These are phyloP conservation scores for Danio albolineatus DNA, from an alignment of 2,797 vertebrate genomes.

Conservation along the genomic window DNA sequence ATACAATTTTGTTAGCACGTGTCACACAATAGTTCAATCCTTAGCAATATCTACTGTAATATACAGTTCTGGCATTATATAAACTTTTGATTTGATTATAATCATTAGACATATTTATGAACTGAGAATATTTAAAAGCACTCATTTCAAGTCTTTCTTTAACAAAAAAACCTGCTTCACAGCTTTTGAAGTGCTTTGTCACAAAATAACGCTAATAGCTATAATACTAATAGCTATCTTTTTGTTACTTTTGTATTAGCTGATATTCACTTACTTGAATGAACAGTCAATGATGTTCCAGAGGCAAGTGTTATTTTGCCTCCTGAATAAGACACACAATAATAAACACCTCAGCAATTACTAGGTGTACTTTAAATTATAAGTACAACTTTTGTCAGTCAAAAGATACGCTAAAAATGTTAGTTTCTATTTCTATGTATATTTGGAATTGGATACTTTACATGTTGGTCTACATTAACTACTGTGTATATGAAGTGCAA, in stretches of 20 bases:
- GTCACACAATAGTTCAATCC: conserved; percentile 41
- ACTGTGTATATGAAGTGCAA: too few species aligned
- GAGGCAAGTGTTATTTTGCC: conserved; percentile 27
- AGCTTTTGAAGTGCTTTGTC: too few species aligned
- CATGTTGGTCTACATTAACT: neutral
- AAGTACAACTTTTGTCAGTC: too few species aligned
- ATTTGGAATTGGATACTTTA: neutral
- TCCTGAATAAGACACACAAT: conserved; percentile 31
- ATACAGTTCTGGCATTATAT: neutral
- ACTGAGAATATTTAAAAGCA: neutral
- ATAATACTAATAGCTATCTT: too few species aligned
- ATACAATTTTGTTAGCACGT: conserved; percentile 41
- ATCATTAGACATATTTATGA: too few species aligned
- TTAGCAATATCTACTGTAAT: conserved; percentile 32
- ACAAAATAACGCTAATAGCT: too few species aligned
- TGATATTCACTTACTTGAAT: conserved; percentile 27
- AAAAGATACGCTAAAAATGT: too few species aligned
- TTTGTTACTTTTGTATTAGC: too few species aligned
- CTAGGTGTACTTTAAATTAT: neutral
- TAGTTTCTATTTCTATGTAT: neutral
- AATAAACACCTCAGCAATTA: neutral
- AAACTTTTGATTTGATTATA: neutral
- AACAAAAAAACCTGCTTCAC: too few species aligned
- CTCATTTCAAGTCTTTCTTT: too few species aligned
- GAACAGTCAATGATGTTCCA: conserved; percentile 25